phyloP scores from a whole-genome alignment of 2,113 vertebrate genomes.

The Caranx ignobilis region DNA sequence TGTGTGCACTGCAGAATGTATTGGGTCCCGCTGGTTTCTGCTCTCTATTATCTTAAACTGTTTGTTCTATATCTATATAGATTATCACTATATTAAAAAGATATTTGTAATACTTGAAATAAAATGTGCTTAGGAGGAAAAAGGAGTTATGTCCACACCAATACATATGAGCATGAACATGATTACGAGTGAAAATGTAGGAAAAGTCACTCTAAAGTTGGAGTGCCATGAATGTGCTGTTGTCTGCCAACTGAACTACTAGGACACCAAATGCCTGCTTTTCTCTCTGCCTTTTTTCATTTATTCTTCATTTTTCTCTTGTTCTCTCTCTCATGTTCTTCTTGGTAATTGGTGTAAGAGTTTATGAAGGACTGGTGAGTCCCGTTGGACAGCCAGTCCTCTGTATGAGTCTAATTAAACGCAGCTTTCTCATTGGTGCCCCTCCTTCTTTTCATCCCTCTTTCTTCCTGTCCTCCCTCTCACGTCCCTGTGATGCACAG shows the following conservation, averaged over 20 bases:
- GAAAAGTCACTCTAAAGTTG: not conserved
- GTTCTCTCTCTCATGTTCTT: constrained; percentile 13
- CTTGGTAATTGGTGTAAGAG: constrained; percentile 42
- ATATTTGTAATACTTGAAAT: not conserved
- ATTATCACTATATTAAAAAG: constrained; percentile 7
- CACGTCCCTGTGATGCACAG: constrained; percentile 61
- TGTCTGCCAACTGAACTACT: not conserved
- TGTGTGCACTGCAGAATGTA: constrained; percentile 26
- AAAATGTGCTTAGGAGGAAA: not conserved
- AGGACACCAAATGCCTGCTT: not conserved
- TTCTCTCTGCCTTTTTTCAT: not conserved
- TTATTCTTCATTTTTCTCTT: not conserved
- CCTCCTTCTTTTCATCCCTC: constrained; percentile 43
- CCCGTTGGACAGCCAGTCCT: constrained; percentile 48
- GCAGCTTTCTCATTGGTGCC: constrained; percentile 50
- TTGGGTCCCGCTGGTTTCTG: not conserved
- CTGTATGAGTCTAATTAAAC: constrained; percentile 78
- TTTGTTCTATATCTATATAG: constrained; percentile 9
- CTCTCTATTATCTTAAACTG: constrained; percentile 7
- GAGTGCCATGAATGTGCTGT: not conserved
- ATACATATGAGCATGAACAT: not conserved
- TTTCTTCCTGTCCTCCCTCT: constrained; percentile 36
- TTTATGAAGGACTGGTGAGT: constrained; percentile 45
- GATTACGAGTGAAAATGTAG: not conserved
- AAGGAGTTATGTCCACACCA: not conserved